phyloP scores from a whole-genome alignment of 2,888 invertebrate genomes.

The Scaptomyza caliginosa region DNA sequence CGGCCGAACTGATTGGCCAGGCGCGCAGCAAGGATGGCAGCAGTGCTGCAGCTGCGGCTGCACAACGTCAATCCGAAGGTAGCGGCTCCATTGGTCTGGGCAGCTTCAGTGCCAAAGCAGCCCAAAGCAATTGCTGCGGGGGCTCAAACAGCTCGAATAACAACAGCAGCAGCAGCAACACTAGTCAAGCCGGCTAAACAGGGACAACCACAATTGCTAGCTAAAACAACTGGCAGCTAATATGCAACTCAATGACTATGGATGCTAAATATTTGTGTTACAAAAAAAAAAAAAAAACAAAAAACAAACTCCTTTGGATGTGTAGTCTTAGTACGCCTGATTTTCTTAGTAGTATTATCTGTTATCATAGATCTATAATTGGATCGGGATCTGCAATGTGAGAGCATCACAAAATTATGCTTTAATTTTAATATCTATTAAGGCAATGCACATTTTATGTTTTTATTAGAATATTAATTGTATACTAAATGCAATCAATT shows the following conservation, averaged over 20 bases:
- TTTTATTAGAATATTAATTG: constrained; percentile 45
- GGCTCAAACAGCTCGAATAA: constrained; percentile 40
- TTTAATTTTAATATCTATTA: constrained; percentile 29
- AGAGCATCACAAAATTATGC: constrained; percentile 47
- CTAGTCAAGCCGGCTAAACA: constrained; percentile 70
- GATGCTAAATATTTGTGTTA: constrained; percentile 77
- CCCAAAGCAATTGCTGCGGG: constrained; percentile 77
- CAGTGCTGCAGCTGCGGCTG: constrained; percentile 65
- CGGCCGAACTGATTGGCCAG: constrained; percentile 95
- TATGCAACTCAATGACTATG: constrained; percentile 65
- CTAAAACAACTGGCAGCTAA: constrained; percentile 26
- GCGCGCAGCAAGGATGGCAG: constrained; percentile 89
- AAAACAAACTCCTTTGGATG: constrained; percentile 62
- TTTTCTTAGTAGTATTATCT: constrained; percentile 66
- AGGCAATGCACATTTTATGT: constrained; percentile 59
- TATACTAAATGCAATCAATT: constrained; percentile 54
- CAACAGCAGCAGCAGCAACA: constrained; percentile 32
- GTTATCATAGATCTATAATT: constrained; percentile 31
- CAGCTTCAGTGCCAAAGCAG: constrained; percentile 72
- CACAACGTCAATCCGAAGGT: constrained; percentile 63
- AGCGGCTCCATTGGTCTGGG: constrained; percentile 74
- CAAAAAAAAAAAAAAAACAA: constrained; percentile 35
- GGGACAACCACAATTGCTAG: not conserved
- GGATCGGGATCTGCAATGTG: constrained; percentile 23
- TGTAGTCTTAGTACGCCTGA: constrained; percentile 58